Evolutionary conservation across 2,113 vertebrate species (phyloP).

Genomic region (Ailurus styani): DNA sequence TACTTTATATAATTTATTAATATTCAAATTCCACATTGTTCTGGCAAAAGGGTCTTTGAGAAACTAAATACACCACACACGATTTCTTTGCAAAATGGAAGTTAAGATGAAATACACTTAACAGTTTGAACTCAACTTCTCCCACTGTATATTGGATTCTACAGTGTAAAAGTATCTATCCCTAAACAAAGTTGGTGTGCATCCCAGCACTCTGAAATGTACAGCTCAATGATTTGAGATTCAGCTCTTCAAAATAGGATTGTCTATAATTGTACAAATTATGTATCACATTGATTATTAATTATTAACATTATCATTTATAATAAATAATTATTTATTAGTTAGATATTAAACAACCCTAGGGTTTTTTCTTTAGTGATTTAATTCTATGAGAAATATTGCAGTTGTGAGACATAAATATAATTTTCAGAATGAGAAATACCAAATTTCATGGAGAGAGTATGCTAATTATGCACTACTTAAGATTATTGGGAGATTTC

Average conservation of each 20-base stretch:
- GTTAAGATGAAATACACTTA: constrained; percentile 14
- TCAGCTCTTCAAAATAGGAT: constrained; percentile 6
- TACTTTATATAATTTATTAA: background rate
- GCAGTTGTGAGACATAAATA: background rate
- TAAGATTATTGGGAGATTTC: background rate
- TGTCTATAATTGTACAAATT: background rate
- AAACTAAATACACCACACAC: background rate
- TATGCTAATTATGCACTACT: background rate
- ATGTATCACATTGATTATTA: background rate
- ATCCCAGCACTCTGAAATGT: background rate
- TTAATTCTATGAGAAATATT: background rate
- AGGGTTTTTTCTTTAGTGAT: background rate
- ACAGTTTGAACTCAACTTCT: background rate
- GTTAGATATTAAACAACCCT: background rate
- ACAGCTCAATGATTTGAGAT: background rate
- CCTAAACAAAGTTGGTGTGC: background rate
- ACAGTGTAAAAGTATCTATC: background rate
- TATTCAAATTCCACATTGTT: background rate
- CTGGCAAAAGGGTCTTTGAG: background rate
- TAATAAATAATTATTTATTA: background rate
- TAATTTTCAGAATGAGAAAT: background rate
- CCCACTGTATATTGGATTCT: background rate
- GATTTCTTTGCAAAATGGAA: background rate
- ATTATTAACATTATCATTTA: background rate
- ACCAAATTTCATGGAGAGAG: background rate